phyloP scores from a whole-genome alignment of 2,797 vertebrate species.

The Oceanodroma leucorhoa region DNA sequence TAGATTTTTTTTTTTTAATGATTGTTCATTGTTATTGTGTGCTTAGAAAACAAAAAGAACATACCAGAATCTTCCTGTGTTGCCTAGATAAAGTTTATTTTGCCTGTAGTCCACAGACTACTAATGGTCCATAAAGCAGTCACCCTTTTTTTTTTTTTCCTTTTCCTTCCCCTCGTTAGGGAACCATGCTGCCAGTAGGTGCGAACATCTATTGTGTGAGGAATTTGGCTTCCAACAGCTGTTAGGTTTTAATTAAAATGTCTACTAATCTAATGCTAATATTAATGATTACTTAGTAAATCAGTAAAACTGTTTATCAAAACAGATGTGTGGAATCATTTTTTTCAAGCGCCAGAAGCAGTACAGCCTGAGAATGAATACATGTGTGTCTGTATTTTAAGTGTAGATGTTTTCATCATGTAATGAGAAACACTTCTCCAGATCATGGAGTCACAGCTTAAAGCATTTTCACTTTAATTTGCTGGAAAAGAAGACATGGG shows the following conservation, averaged over 20 bases:
- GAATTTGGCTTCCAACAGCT: neutral
- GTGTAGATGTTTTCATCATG: neutral
- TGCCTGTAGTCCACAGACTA: neutral
- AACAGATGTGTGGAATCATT: neutral
- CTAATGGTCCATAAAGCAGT: neutral
- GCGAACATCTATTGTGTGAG: neutral
- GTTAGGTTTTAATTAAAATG: slow-evolving; percentile 4
- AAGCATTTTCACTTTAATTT: neutral
- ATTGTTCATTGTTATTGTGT: neutral
- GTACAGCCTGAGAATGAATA: neutral
- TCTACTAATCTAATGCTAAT: neutral
- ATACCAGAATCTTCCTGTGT: neutral
- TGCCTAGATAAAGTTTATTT: slow-evolving; percentile 21
- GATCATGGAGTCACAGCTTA: neutral
- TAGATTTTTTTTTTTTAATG: neutral
- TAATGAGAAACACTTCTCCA: neutral
- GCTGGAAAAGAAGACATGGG: neutral
- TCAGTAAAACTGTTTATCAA: neutral
- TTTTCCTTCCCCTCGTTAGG: neutral
- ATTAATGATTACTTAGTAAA: neutral
- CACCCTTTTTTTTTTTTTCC: neutral
- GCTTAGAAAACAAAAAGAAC: neutral
- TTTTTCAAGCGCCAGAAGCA: neutral
- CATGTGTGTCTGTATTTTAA: neutral
- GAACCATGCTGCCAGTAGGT: neutral